phyloP scores from a whole-genome alignment of 1,140 invertebrate species.

The Vanessa tameamea region DNA sequence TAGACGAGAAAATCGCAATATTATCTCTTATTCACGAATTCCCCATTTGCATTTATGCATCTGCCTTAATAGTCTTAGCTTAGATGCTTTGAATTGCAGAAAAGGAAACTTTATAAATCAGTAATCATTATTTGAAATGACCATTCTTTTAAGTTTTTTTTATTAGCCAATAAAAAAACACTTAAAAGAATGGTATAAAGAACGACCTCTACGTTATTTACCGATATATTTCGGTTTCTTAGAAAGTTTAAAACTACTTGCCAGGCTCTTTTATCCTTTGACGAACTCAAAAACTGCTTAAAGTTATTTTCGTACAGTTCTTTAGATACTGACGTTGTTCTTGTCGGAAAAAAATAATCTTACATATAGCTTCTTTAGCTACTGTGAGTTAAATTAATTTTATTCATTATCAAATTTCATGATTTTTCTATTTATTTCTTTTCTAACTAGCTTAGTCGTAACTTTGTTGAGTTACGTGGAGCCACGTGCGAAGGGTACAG shows the following conservation, averaged over 20 bases:
- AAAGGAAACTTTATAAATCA: too few relatives aligned
- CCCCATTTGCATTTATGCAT: not conserved
- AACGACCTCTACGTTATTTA: not conserved
- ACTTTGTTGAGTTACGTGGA: too few relatives aligned
- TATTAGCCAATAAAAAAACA: not conserved
- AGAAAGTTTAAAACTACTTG: slow-evolving; percentile 3
- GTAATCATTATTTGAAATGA: too few relatives aligned
- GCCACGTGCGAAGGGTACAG: too few relatives aligned
- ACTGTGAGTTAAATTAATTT: slow-evolving; percentile 11
- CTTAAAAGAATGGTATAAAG: not conserved
- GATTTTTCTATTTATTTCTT: too few relatives aligned
- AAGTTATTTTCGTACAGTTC: slow-evolving; percentile 22
- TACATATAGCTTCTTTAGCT: slow-evolving; percentile 20
- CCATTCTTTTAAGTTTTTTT: not conserved
- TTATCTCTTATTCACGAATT: slow-evolving; percentile 1
- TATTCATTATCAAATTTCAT: too few relatives aligned
- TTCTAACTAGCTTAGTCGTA: too few relatives aligned
- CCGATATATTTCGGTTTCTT: not conserved
- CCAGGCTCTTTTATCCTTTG: slow-evolving; percentile 12
- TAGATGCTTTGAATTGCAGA: not conserved
- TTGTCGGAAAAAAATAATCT: slow-evolving; percentile 20
- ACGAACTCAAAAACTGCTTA: slow-evolving; percentile 21
- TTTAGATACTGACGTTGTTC: slow-evolving; percentile 10
- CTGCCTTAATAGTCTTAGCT: slow-evolving; percentile 2
- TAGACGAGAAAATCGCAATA: not conserved